These are phyloP conservation scores for Chromoteleia sp. DNA, from an alignment of 2,888 invertebrate species.

Conservation along the genomic window DNA sequence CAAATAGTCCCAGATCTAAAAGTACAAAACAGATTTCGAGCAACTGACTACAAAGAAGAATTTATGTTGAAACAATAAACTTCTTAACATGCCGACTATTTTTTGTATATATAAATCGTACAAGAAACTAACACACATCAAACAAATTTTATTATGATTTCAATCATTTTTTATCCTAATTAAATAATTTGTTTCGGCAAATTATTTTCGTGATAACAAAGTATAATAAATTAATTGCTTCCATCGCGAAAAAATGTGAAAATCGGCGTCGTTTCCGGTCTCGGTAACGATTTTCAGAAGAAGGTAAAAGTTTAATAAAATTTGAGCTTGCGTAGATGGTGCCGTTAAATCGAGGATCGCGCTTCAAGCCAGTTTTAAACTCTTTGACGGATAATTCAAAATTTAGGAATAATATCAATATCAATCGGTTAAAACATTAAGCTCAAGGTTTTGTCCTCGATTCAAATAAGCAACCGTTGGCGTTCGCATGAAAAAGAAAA, in stretches of 20 bases:
- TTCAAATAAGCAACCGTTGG: constrained; percentile 51
- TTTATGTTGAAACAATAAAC: constrained; percentile 27
- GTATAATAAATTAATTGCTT: constrained; percentile 20
- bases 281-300: constrained; percentile 45
- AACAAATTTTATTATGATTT: constrained; percentile 24
- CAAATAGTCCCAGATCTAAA: constrained; percentile 32
- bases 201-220: constrained; percentile 13
- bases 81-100: constrained; percentile 46
- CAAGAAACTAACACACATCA: constrained; percentile 53
- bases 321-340: constrained; percentile 50
- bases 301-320: constrained; percentile 24
- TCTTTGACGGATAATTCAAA: constrained; percentile 5
- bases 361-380: constrained; percentile 14
- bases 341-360: constrained; percentile 50
- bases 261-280: constrained; percentile 64
- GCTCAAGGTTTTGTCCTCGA: constrained; percentile 49
- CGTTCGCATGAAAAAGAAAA: constrained; percentile 30
- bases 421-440: too few species aligned
- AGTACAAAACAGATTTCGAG: constrained; percentile 36
- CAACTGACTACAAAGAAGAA: constrained; percentile 41
- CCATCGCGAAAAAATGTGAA: constrained; percentile 58
- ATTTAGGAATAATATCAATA: constrained; percentile 52
- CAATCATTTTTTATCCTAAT: constrained; percentile 25
- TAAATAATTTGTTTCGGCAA: constrained; percentile 20
- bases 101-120: constrained; percentile 47